Percentiles rank a stretch among this genome's conserved stretches.
Conservation (phyloP, 2,888 invertebrate genomes). For the Pollenia griseotomentosa region DNA sequence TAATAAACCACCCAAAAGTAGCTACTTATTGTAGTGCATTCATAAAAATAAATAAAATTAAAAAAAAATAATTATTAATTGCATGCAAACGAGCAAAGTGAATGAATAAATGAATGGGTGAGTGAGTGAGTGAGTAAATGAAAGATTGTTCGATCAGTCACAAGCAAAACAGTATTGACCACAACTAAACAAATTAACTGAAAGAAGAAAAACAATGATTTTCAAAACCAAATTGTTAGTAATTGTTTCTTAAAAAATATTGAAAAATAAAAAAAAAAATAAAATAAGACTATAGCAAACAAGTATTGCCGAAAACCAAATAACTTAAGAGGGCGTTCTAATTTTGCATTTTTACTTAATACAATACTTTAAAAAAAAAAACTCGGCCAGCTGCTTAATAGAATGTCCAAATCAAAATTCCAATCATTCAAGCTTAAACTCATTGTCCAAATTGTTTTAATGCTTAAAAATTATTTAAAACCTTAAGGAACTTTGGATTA, state of each 20-base stretch:
- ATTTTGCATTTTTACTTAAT: not conserved
- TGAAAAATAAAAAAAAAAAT: not conserved
- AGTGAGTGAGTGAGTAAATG: conserved; percentile 20
- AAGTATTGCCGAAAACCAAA: conserved; percentile 31
- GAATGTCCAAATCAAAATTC: conserved; percentile 33
- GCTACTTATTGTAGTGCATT: not conserved
- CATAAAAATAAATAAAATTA: conserved; percentile 16
- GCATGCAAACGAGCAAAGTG: conserved; percentile 53
- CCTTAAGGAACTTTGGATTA: conserved; percentile 20
- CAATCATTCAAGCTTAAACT: conserved; percentile 23
- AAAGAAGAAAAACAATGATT: not conserved
- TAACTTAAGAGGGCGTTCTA: conserved; percentile 55
- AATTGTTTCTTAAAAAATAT: conserved; percentile 42
- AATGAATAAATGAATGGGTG: conserved; percentile 29
- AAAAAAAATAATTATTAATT: conserved; percentile 50
- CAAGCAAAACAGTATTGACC: conserved; percentile 31
- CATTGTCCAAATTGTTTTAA: conserved; percentile 7
- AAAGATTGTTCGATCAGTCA: conserved; percentile 26
- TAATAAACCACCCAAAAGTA: not conserved
- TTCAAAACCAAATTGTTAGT: conserved; percentile 39
- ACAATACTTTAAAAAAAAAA: not conserved
- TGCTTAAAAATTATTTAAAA: not conserved
- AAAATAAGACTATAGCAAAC: conserved; percentile 3
- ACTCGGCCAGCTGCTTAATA: conserved; percentile 29
- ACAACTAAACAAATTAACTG: conserved; percentile 23